Percentiles rank a stretch among this genome's conserved stretches.
phyloP scores from a whole-genome alignment of 2,888 invertebrate genomes.

The Drosophila atroscutellata region DNA sequence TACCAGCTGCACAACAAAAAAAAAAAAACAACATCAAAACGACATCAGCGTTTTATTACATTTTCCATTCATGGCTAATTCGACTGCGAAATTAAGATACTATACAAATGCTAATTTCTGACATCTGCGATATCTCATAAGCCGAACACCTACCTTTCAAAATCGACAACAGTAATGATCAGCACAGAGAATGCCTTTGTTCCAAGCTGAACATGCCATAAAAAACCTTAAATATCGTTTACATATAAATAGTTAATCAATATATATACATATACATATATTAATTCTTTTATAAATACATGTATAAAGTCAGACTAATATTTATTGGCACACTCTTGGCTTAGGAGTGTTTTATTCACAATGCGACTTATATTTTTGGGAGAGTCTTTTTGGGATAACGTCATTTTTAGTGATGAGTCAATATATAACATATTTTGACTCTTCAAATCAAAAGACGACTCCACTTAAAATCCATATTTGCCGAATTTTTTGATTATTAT shows the following conservation, averaged over 20 bases:
- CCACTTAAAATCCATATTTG: not conserved
- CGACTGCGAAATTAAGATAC: conserved; percentile 28
- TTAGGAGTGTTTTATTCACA: not conserved
- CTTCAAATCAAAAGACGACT: not conserved
- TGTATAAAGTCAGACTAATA: not conserved
- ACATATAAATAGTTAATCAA: not conserved
- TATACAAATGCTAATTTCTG: conserved; percentile 50
- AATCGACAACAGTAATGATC: conserved; percentile 27
- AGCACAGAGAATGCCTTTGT: conserved; percentile 47
- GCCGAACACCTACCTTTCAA: conserved; percentile 46
- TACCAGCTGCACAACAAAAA: not conserved
- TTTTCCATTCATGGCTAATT: conserved; percentile 20
- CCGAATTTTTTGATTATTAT: not conserved
- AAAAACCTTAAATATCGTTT: conserved; percentile 25
- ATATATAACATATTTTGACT: not conserved
- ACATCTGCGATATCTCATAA: conserved; percentile 24
- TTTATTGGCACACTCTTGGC: not conserved
- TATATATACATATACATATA: not conserved
- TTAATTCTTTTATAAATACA: too few species aligned
- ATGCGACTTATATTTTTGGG: not conserved
- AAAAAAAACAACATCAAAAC: not conserved
- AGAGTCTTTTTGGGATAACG: not conserved
- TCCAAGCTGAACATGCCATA: conserved; percentile 29
- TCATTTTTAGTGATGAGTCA: not conserved
- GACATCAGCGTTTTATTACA: conserved; percentile 23